A percentile compares a stretch with the other conserved stretches of the same genome.
phyloP scores from a whole-genome alignment of 2,797 vertebrate genomes.

The Myripristis murdjan region DNA sequence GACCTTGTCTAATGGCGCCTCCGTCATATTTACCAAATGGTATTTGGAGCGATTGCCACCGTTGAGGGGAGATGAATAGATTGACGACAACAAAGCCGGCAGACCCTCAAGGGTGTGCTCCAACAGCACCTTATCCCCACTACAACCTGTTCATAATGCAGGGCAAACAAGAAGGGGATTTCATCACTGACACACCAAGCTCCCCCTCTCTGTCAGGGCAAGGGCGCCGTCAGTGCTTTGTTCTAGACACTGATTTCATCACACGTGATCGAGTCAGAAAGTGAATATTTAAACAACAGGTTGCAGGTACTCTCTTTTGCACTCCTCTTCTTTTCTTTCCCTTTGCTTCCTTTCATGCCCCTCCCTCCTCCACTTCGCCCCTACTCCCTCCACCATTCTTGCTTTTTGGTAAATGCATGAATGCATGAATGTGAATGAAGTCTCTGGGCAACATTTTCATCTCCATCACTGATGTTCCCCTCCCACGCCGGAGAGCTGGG shows the following conservation, averaged over 20 bases:
- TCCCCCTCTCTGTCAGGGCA: conserved; percentile 44
- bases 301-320: conserved; percentile 35
- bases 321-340: conserved; percentile 13
- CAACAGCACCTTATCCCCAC: conserved; percentile 38
- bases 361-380: not conserved
- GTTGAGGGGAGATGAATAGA: conserved; percentile 71
- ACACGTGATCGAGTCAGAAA: conserved; percentile 47
- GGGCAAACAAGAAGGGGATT: conserved; percentile 64
- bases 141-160: conserved; percentile 57
- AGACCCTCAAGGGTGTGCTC: conserved; percentile 63
- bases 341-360: not conserved
- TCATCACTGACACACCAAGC: conserved; percentile 55
- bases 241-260: conserved; percentile 58
- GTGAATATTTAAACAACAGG: conserved; percentile 69
- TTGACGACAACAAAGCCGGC: conserved; percentile 74
- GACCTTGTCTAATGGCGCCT: conserved; percentile 82
- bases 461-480: conserved; percentile 45
- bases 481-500: not conserved
- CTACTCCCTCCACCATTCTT: not conserved
- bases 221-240: conserved; percentile 57
- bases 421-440: conserved; percentile 59
- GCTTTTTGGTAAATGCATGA: conserved; percentile 55
- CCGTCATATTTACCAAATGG: conserved; percentile 85
- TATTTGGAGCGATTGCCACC: conserved; percentile 64
- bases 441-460: conserved; percentile 55